Base-by-base conservation (phyloP, 2,888 invertebrate species). In the Choreutis nemorana region DNA sequence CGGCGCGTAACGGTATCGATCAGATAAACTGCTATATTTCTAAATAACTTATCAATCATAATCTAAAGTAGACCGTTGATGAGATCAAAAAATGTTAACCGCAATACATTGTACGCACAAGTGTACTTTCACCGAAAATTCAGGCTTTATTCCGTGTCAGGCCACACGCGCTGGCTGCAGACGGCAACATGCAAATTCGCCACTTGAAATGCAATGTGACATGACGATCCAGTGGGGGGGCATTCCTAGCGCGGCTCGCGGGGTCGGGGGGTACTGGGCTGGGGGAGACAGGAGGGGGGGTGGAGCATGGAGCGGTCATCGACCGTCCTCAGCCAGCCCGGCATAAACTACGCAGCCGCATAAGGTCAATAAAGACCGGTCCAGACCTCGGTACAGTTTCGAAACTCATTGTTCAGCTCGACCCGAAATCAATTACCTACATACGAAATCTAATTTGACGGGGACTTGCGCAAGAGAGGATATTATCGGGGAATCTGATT, bases 331-430 rank as follows among this genome's bases (percentile, higher is more conserved):
- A 49, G 62, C 46, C 62, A 60, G 61, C 56, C 67, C 61, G 55
- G 66, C 67, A 70, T 67, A 67, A 66, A 71, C 72, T 70, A 75
- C 73, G 67, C 68, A 65, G 66, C 54, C 72, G 71, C 68, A 65
- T 72, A 71, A 75, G 75, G 77, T 77, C 77, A 75, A 67, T 60
- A 70, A 58, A 39, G 44, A 36, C 25, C 24, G 26, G 34, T 32
- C 30, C 29, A 39, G 34, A 39, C 26, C 25, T 14, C 33, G 44
- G 48, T 48, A 55, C 52, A 38, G 45, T 71, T 67, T 63, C 63
- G 63, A 68, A 37, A 65, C 65, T 45, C 52, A 68, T 67, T 73
- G 68, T 71, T 66, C 55, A 50, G 49, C 44, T 41, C 37, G 43
- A 45, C 52, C 55, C 56, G 48, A 55, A 64, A 70, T 68, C 66